phyloP scores from a whole-genome alignment of 2,113 vertebrate species.

The Hippocampus barbouri region DNA sequence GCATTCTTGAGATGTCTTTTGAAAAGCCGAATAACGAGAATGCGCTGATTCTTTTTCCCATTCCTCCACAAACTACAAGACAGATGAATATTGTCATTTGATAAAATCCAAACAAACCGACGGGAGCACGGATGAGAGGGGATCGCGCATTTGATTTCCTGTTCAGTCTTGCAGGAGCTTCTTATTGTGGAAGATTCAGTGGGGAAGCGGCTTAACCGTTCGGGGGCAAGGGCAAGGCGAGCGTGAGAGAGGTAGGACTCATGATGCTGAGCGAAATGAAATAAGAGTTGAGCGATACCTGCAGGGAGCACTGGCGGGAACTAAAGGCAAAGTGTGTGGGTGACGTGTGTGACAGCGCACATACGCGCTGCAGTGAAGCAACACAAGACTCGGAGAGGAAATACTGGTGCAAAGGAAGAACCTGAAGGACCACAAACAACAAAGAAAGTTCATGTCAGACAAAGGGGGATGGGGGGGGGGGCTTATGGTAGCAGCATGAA shows the following conservation, averaged over 20 bases:
- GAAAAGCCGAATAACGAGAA: neutral
- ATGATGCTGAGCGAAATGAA: constrained; percentile 33
- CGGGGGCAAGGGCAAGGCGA: constrained; percentile 13
- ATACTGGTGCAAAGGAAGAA: neutral
- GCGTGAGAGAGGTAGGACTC: neutral
- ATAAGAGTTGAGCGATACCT: constrained; percentile 27
- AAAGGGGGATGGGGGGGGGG: neutral
- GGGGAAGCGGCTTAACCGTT: constrained; percentile 17
- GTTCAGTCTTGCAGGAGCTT: constrained; percentile 16
- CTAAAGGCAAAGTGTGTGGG: constrained; percentile 9
- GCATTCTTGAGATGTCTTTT: neutral
- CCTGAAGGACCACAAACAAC: neutral
- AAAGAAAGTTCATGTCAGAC: neutral
- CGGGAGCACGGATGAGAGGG: constrained; percentile 1
- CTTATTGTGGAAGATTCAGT: constrained; percentile 23
- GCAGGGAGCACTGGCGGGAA: constrained; percentile 25
- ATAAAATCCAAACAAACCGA: constrained; percentile 24
- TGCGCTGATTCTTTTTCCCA: neutral
- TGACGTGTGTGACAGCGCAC: neutral
- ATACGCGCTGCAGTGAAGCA: neutral
- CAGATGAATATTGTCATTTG: too few relatives aligned
- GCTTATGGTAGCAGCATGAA: neutral
- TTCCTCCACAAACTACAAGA: neutral
- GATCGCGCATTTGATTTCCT: neutral
- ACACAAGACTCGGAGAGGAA: neutral